Conservation (phyloP, 2,888 invertebrate species). For the Lepidochrysops patricia region DNA sequence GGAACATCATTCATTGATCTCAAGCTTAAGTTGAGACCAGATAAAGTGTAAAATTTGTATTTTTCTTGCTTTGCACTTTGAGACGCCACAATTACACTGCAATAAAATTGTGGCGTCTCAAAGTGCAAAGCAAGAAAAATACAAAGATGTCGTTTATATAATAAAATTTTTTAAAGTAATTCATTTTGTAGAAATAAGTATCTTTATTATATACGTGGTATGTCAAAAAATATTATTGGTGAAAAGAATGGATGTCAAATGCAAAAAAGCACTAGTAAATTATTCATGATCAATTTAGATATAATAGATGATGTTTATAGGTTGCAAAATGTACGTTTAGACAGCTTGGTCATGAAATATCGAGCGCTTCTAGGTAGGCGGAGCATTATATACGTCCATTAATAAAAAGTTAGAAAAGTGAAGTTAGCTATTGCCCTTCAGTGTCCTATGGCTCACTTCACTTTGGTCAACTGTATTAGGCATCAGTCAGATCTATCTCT, state of each 20-base stretch:
- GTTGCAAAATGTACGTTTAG: slow-evolving; percentile 49
- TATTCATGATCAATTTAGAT: neutral
- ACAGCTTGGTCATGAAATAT: slow-evolving; percentile 60
- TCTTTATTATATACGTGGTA: no score
- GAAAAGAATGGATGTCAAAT: neutral
- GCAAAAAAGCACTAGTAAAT: neutral
- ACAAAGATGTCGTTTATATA: no score
- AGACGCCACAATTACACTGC: no score
- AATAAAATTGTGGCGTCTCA: no score
- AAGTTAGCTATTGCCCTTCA: neutral
- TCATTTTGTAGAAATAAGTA: no score
- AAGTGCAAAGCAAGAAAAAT: neutral
- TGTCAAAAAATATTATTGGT: neutral
- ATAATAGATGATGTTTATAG: slow-evolving; percentile 31
- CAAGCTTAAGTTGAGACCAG: neutral
- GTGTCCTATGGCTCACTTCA: neutral
- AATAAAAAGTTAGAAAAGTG: neutral
- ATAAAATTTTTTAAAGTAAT: no score
- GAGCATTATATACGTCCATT: neutral
- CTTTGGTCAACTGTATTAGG: neutral
- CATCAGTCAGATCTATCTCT: no score
- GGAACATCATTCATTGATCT: neutral
- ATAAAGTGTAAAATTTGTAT: neutral
- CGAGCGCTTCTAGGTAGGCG: slow-evolving; percentile 30
- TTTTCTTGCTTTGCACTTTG: neutral